A percentile compares a stretch with the other conserved stretches of the same genome.
phyloP scores from a whole-genome alignment of 2,113 vertebrate species.

The Crotalus helleri region DNA sequence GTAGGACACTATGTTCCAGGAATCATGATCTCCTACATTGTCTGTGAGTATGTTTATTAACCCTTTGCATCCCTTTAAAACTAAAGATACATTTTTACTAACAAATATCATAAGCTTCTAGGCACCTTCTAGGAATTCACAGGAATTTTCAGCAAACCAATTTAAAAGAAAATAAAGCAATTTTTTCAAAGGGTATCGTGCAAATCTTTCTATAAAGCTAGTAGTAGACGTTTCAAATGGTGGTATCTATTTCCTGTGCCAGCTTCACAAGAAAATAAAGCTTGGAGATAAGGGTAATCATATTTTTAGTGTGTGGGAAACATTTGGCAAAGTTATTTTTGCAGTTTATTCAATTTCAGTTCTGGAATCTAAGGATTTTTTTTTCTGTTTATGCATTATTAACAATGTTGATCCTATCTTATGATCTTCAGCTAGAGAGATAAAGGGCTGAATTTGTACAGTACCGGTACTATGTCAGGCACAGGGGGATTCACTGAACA shows the following conservation, averaged over 20 bases:
- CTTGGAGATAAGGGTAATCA: background rate
- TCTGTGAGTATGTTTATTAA: conserved; percentile 79
- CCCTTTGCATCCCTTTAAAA: conserved; percentile 31
- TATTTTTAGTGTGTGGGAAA: background rate
- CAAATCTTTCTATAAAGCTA: conserved; percentile 10
- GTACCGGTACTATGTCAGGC: background rate
- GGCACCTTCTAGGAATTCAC: background rate
- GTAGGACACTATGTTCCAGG: conserved; percentile 97
- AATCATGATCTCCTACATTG: conserved; percentile 98
- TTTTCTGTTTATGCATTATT: background rate
- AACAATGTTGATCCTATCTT: background rate
- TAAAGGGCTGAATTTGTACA: background rate
- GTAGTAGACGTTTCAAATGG: conserved; percentile 28
- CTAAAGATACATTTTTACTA: background rate
- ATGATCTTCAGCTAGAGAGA: background rate
- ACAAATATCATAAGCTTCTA: conserved; percentile 19
- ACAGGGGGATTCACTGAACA: background rate
- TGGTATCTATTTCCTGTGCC: background rate
- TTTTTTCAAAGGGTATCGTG: background rate
- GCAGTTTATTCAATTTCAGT: background rate
- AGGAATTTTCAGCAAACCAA: background rate
- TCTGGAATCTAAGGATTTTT: background rate
- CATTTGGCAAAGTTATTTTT: background rate
- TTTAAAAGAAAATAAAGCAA: background rate
- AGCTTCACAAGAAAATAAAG: background rate